These are phyloP conservation scores for Cerceris ruficornis DNA, from an alignment of 2,888 invertebrate genomes.

Conservation along the genomic window DNA sequence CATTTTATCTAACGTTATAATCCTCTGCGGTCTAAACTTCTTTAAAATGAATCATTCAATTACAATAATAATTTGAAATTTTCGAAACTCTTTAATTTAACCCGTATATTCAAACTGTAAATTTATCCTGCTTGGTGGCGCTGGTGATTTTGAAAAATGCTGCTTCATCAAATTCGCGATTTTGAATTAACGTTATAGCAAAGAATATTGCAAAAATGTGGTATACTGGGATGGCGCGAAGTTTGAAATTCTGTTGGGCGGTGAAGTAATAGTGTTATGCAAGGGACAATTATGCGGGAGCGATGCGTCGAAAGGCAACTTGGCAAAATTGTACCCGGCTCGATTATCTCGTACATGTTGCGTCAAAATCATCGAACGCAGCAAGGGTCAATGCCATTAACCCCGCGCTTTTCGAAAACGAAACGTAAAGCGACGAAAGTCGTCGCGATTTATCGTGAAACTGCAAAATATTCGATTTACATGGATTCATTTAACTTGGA, in stretches of 20 bases:
- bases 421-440: constrained; percentile 1
- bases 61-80: no score
- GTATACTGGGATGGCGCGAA: background rate
- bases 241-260: background rate
- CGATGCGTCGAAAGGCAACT: constrained; percentile 1
- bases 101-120: no score
- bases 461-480: background rate
- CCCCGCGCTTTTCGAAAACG: constrained; percentile 27
- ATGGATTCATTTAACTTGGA: background rate
- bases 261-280: background rate
- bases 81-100: no score
- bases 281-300: background rate
- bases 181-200: no score
- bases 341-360: constrained; percentile 39
- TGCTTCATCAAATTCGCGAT: no score
- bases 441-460: background rate
- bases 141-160: no score
- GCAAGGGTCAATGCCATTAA: constrained; percentile 66
- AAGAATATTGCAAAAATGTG: no score
- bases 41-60: no score
- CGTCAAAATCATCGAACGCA: constrained; percentile 60
- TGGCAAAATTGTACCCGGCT: constrained; percentile 22
- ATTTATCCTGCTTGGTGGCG: no score
- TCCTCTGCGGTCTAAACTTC: no score
- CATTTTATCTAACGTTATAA: no score